Conservation (phyloP, 2,888 invertebrate genomes). For the Ormyrus pomaceus region DNA sequence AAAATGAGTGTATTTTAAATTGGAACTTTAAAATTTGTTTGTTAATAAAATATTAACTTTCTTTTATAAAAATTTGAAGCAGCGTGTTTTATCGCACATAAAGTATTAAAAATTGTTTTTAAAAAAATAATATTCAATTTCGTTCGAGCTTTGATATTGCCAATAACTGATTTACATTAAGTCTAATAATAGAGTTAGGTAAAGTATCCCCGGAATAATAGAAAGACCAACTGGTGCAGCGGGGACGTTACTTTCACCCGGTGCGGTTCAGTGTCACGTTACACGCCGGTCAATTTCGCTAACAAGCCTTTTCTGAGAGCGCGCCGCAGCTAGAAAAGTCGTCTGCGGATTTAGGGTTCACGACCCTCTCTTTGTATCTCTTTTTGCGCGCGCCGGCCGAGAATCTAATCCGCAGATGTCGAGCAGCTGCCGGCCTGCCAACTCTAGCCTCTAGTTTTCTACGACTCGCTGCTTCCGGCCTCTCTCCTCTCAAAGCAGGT, state of each 20-base stretch:
- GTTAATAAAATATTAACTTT: no score
- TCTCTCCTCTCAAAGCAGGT: neutral
- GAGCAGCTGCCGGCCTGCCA: conserved; percentile 67
- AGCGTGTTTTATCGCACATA: no score
- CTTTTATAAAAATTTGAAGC: no score
- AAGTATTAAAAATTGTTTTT: no score
- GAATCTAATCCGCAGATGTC: conserved; percentile 71
- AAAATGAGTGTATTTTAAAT: no score
- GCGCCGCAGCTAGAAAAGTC: no score
- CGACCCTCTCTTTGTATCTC: conserved; percentile 21
- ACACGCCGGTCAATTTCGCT: conserved; percentile 18
- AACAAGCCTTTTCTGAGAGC: conserved; percentile 28
- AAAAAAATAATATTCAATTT: no score
- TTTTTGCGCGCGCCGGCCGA: conserved; percentile 55
- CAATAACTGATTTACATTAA: no score
- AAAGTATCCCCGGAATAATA: no score
- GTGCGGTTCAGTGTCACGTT: conserved; percentile 17
- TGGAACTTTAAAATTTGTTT: no score
- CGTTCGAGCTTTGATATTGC: no score
- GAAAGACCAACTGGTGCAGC: no score
- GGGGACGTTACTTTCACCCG: conserved; percentile 13
- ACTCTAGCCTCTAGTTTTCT: conserved; percentile 43
- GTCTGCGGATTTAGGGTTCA: conserved; percentile 54
- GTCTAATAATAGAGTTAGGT: neutral
- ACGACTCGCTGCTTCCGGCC: conserved; percentile 61